Base-by-base conservation (phyloP, 2,113 vertebrate genomes). In the Nyctibius bracteatus region DNA sequence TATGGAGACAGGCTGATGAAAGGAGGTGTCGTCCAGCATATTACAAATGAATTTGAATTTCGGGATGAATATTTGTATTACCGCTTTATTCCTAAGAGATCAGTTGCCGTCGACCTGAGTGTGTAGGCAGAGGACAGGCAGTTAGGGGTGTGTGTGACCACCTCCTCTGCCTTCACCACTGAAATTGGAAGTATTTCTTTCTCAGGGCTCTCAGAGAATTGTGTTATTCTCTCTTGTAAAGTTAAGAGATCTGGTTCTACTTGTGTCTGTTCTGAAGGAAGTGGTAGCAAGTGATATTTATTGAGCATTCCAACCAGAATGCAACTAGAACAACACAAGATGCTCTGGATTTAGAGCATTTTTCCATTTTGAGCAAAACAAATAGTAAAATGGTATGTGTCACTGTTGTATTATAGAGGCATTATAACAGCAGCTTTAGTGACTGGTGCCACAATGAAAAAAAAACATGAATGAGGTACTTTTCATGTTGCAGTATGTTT, bases 11-110 rank as follows among this genome's bases (percentile, higher is more conserved):
- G 97, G 28, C 97, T 99, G 97, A 97, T 99, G 91, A 97, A 98
- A 92, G 99, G 99, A 25, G 98, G 98, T 3, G 96, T 99, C 37
- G 96, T 99, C 73, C 98, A 98, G 62, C 99, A 99, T 82, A 99
- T 99, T 58, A 98, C 98, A 3, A 97, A 98, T 4, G 98, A 99
- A 9, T 98, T 98, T 73, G 97, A 97, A 71, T 99, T 99, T 94
- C 98, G 98, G 81, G 99, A 99, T 88, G 98, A 98, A 43, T 97
- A 86, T 58, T 82, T 99, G 61, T 98, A 99, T 96, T 99, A 99
- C 82, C 96, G 98, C 92, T 99, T 99, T 51, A 46, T 98, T 79
- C 97, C 97, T 0, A 98, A 86, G 86, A 98, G 88, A 81, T 52
- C 95, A 7, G 55, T 44, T 54, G 90, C 84, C 79, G 14, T 6